Evolutionary conservation across 2,797 vertebrate genomes (phyloP).

Genomic region (Scyliorhinus canicula): DNA sequence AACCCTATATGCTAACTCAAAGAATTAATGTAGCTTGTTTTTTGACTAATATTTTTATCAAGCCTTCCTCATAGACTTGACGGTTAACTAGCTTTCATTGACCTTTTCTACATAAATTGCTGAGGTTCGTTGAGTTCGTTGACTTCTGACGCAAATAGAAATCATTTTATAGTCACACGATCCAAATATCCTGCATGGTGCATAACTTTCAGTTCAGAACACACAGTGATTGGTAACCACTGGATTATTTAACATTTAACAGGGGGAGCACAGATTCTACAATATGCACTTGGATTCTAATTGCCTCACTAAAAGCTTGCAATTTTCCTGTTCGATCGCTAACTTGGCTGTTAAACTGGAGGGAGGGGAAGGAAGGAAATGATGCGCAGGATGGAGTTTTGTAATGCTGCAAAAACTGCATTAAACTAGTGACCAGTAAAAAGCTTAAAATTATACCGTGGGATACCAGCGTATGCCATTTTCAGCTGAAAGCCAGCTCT

Average conservation of each 20-base stretch:
- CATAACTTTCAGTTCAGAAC: not conserved
- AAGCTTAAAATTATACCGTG: not conserved
- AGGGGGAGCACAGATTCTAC: not conserved
- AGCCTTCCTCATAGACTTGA: not conserved
- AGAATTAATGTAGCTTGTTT: not conserved
- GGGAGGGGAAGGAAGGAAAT: not conserved
- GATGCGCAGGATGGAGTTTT: too few species aligned
- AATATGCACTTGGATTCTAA: not conserved
- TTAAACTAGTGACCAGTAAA: not conserved
- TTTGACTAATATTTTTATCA: conserved; percentile 3
- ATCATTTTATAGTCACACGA: not conserved
- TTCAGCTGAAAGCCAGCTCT: not conserved
- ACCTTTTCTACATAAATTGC: not conserved
- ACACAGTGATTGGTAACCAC: not conserved
- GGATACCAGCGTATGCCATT: not conserved
- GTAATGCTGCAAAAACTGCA: not conserved
- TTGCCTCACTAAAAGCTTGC: not conserved
- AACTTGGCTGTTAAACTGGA: not conserved
- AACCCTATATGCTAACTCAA: not conserved
- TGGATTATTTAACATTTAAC: not conserved
- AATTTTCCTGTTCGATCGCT: not conserved
- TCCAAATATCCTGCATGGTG: not conserved
- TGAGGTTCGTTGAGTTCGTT: conserved; percentile 14
- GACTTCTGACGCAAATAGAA: not conserved
- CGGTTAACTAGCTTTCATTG: not conserved